Evolutionary conservation across 2,113 vertebrate genomes (phyloP).

Genomic region (Urocynchramus pylzowi): DNA sequence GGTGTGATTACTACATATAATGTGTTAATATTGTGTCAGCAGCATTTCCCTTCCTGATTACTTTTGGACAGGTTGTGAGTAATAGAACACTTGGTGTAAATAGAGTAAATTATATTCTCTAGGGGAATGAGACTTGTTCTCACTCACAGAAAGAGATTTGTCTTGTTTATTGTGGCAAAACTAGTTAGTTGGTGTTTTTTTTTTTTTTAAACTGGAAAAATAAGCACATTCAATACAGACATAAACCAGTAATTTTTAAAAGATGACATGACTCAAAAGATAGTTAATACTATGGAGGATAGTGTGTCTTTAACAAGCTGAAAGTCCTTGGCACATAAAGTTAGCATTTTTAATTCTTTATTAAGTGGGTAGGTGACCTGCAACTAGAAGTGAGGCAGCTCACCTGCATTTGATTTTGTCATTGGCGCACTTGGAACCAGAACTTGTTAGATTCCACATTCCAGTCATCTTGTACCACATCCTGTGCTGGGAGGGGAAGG

Average conservation of each 20-base stretch:
- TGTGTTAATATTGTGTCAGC: not conserved
- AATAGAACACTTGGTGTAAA: not conserved
- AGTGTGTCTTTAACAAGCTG: not conserved
- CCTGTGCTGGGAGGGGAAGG: not conserved
- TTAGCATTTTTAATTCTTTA: not conserved
- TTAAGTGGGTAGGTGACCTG: not conserved
- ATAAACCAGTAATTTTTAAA: not conserved
- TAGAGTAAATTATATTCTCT: not conserved
- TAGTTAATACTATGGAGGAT: not conserved
- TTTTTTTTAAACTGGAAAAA: not conserved
- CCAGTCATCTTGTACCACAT: rapidly evolving
- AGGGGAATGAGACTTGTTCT: not conserved
- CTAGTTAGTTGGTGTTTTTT: not conserved
- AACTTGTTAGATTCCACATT: not conserved
- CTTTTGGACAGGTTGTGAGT: not conserved
- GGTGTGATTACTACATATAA: not conserved
- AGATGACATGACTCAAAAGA: not conserved
- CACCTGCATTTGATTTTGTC: not conserved
- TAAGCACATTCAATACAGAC: not conserved
- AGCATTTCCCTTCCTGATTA: not conserved
- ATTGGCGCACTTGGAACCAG: not conserved
- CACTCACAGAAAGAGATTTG: not conserved
- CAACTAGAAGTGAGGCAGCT: not conserved
- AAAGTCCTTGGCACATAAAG: not conserved
- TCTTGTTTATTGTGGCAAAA: not conserved